phyloP scores from a whole-genome alignment of 2,113 vertebrate genomes.

The Trochalopteron elliotii region DNA sequence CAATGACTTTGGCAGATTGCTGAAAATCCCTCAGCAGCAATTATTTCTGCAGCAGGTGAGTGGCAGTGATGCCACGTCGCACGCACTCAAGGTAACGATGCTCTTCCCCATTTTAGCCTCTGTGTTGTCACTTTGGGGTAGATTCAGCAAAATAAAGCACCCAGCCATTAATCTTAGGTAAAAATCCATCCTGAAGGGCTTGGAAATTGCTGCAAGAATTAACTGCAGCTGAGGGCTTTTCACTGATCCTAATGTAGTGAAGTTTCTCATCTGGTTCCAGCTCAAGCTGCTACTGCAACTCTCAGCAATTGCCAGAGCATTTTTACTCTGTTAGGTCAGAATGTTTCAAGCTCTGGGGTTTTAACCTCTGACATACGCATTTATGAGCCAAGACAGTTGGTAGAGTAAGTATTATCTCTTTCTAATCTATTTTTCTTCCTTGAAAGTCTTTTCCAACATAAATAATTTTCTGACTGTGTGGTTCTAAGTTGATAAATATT shows the following conservation, averaged over 20 bases:
- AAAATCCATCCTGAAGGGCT: neutral
- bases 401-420: neutral
- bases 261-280: neutral
- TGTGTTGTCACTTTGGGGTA: accelerated
- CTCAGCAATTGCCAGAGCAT: neutral
- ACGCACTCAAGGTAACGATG: accelerated
- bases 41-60: neutral
- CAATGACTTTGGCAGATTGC: accelerated
- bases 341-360: neutral
- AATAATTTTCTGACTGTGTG: neutral
- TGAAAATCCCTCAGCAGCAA: neutral
- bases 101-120: neutral
- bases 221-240: neutral
- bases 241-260: neutral
- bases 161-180: neutral
- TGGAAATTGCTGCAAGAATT: neutral
- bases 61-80: accelerated
- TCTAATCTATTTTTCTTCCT: neutral
- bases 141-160: neutral
- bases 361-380: neutral
- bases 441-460: neutral
- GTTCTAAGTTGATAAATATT: neutral
- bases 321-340: neutral
- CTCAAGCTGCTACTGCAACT: neutral
- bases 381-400: neutral